Percentiles rank a stretch among this genome's conserved stretches.
These are phyloP conservation scores for Pseudorectes ferrugineus DNA, from an alignment of 2,113 vertebrate species.

Conservation along the genomic window DNA sequence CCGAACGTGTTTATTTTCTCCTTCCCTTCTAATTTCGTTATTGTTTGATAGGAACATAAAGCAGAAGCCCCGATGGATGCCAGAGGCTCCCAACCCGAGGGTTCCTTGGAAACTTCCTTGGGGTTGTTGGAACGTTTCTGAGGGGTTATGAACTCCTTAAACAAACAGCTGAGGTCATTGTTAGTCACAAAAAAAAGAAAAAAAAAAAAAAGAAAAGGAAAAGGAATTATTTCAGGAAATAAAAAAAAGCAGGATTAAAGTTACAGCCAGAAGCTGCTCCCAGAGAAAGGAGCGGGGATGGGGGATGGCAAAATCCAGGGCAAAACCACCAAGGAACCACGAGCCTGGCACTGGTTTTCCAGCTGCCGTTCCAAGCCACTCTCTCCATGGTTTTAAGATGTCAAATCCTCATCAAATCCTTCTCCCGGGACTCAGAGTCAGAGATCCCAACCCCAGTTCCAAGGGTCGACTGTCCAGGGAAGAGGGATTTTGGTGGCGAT, in stretches of 20 bases:
- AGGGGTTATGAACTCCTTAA: slow-evolving; percentile 73
- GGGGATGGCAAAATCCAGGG: not conserved
- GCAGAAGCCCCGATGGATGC: slow-evolving; percentile 14
- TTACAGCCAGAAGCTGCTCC: slow-evolving; percentile 10
- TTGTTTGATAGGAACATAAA: slow-evolving; percentile 6
- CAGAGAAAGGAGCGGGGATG: not conserved
- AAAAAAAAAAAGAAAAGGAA: not conserved
- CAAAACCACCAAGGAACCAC: rapidly evolving
- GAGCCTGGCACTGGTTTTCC: rapidly evolving
- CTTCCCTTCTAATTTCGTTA: not conserved
- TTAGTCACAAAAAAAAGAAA: not conserved
- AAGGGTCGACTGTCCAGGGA: not conserved
- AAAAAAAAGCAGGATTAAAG: slow-evolving; percentile 2
- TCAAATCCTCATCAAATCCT: not conserved
- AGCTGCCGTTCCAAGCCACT: not conserved
- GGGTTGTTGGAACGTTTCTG: not conserved
- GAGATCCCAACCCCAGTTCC: not conserved
- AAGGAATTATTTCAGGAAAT: not conserved
- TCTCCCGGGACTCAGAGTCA: rapidly evolving
- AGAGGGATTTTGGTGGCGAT: not conserved
- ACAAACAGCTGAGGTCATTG: slow-evolving; percentile 72
- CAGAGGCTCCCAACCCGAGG: not conserved
- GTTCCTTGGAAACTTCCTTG: slow-evolving; percentile 21
- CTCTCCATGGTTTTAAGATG: not conserved
- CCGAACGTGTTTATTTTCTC: not conserved